Base-by-base conservation (phyloP, 2,113 vertebrate genomes). In the Climacteris rufus region DNA sequence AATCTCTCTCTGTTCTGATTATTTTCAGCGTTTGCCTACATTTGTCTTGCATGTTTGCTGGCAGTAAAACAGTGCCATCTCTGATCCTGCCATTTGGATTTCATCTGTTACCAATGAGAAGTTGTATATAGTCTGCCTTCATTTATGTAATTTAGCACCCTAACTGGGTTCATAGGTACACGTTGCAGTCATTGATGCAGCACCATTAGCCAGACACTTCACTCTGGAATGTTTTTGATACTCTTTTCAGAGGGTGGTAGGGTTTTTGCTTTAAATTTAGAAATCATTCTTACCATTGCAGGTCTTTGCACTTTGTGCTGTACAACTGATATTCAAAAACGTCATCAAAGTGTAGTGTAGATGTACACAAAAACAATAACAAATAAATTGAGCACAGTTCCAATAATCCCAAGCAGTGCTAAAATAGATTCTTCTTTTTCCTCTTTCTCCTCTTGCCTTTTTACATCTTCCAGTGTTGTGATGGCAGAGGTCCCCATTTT, bases 341-440 rank as follows among this genome's bases (percentile, higher is more conserved):
- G 74, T 84, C 71, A 66, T 99, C 98, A 99, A 96, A 99, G 95
- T 54, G 98, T 99, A 65, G 98, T 99, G 92, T 99, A 99, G 95
- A 99, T 98, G 93, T 99, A 99, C 87, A 99, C 98, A 95, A 99
- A 99, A 91, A 99, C 97, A 20, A 98, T 99, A 90, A 99, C 98
- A 87, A 99, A 99, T 54, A 99, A 98, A 97, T 99, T 99, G 39
- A 99, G 98, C 94, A 99, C 98, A 79, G 98, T 99, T 94, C 99
- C 98, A 74, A 98, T 97, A 94, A 99, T 99, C 79, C 99, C 99
- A 72, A 99, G 97, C 96, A 98, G 91, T 74, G 98, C 99, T 97
- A 99, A 97, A 95, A 99, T 98, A 96, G 98, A 99, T 97, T 99
- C 98, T 96, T 99, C 98, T 95, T 98, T 98, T 96, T 99, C 99